Percentiles rank a stretch among this genome's conserved stretches.
Evolutionary conservation across 2,888 invertebrate genomes (phyloP).

Genomic region (Cepaea hortensis): DNA sequence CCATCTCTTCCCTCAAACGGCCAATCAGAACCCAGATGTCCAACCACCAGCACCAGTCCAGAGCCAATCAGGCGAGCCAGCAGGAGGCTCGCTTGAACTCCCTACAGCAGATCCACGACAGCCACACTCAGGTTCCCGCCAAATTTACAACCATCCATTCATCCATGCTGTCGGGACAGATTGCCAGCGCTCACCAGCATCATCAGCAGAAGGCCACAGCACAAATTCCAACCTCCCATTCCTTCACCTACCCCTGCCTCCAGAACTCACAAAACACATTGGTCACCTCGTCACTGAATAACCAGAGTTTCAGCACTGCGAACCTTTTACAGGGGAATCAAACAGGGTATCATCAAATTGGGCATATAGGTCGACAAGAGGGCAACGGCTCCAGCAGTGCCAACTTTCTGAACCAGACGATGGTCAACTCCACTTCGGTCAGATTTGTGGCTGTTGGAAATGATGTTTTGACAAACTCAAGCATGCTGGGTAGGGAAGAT

Average conservation of each 20-base stretch:
- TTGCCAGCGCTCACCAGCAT: neutral
- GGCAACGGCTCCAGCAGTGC: neutral
- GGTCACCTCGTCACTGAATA: neutral
- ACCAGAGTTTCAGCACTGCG: neutral
- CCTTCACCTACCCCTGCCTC: constrained; percentile 1
- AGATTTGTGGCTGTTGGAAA: constrained; percentile 27
- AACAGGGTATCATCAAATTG: neutral
- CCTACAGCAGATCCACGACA: constrained; percentile 6
- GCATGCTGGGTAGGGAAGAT: neutral
- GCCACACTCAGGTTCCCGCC: neutral
- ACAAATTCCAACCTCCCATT: constrained; percentile 30
- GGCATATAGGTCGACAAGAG: neutral
- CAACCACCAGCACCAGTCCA: neutral
- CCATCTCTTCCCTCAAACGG: constrained; percentile 24
- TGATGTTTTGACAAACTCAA: neutral
- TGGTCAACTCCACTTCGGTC: neutral
- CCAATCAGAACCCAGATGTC: constrained; percentile 1
- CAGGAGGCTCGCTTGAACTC: neutral
- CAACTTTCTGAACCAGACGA: neutral
- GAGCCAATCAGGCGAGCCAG: neutral
- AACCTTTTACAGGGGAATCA: neutral
- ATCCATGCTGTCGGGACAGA: neutral
- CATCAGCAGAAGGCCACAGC: constrained; percentile 6
- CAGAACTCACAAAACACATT: constrained; percentile 12
- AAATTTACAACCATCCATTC: neutral